A percentile compares a stretch with the other conserved stretches of the same genome.
phyloP scores from a whole-genome alignment of 2,888 invertebrate genomes.

The Diploptera punctata region DNA sequence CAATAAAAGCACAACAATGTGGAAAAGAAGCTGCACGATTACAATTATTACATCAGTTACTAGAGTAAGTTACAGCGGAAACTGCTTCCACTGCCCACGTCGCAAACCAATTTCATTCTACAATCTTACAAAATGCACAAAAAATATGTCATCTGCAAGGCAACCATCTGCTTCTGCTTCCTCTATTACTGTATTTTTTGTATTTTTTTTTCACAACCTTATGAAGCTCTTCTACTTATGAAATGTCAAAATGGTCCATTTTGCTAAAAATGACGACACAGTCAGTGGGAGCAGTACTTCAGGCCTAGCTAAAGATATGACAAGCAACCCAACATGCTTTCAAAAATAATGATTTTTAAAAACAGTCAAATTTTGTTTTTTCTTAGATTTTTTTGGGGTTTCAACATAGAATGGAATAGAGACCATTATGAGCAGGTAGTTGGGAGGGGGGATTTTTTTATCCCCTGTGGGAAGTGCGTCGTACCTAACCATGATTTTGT shows the following conservation, averaged over 20 bases:
- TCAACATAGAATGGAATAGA: constrained; percentile 22
- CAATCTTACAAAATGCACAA: neutral
- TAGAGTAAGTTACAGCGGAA: constrained; percentile 13
- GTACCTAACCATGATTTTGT: constrained; percentile 2
- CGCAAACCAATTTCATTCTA: neutral
- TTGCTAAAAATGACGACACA: neutral
- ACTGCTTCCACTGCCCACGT: constrained; percentile 19
- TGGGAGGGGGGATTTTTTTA: neutral
- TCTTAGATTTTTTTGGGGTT: too few species aligned
- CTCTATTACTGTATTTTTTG: neutral
- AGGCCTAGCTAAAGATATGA: constrained; percentile 14
- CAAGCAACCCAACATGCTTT: constrained; percentile 26
- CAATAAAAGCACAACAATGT: constrained; percentile 18
- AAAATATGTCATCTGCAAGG: constrained; percentile 2
- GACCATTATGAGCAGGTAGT: constrained; percentile 22
- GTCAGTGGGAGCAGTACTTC: constrained; percentile 11
- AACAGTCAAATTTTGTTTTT: constrained; percentile 24
- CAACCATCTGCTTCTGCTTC: neutral
- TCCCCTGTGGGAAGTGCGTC: constrained; percentile 8
- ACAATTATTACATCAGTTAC: constrained; percentile 7
- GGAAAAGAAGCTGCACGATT: constrained; percentile 19
- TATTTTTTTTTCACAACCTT: constrained; percentile 16
- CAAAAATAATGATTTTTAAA: constrained; percentile 25
- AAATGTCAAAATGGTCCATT: neutral
- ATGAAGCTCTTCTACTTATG: neutral